These are phyloP conservation scores for Callorhinus ursinus DNA, from an alignment of 2,113 vertebrate species.

Conservation along the genomic window DNA sequence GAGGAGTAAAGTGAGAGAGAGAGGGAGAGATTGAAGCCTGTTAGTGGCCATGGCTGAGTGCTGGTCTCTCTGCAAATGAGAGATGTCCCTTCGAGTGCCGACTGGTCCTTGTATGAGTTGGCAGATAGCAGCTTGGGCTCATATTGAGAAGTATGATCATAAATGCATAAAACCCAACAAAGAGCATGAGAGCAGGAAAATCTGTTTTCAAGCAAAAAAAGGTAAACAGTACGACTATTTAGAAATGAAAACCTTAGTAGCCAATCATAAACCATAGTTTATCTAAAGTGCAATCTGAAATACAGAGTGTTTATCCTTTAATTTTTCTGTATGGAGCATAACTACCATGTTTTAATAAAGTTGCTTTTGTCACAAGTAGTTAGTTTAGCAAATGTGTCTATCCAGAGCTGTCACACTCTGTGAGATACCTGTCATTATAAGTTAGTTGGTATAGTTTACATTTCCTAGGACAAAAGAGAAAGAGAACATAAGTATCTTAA, in stretches of 20 bases:
- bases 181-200: constrained; percentile 26
- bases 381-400: background rate
- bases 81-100: background rate
- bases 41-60: background rate
- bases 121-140: background rate
- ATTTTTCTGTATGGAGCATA: background rate
- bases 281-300: background rate
- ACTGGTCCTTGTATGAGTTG: background rate
- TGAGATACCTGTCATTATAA: background rate
- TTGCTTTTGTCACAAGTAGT: background rate
- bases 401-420: background rate
- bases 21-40: background rate
- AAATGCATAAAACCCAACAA: background rate
- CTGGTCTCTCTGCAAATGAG: background rate
- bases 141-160: background rate
- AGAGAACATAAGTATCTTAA: background rate
- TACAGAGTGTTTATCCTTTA: background rate
- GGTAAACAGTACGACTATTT: background rate
- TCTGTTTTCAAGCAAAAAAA: constrained; percentile 12
- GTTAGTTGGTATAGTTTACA: background rate
- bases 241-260: background rate
- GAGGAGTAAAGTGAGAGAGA: background rate
- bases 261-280: background rate
- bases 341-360: background rate
- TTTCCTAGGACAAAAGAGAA: background rate